phyloP scores from a whole-genome alignment of 2,113 vertebrate genomes.

The Cyphomyrus plagiostoma region DNA sequence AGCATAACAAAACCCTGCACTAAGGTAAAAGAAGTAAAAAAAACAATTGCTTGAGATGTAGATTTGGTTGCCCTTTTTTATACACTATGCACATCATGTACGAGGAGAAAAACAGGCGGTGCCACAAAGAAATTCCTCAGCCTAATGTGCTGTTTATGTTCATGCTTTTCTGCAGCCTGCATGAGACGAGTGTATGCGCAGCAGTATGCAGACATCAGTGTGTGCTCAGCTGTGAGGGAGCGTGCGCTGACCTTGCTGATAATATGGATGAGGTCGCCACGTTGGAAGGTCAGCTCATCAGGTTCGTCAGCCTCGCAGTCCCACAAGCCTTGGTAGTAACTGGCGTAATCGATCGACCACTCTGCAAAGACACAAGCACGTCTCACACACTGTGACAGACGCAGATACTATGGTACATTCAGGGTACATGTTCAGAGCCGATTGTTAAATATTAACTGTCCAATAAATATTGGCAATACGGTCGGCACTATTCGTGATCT shows the following conservation, averaged over 20 bases:
- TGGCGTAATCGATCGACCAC: conserved; percentile 57
- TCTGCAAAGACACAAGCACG: conserved; percentile 43
- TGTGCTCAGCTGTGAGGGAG: neutral
- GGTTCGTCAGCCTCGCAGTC: conserved; percentile 73
- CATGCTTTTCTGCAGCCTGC: neutral
- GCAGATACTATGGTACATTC: neutral
- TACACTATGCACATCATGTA: neutral
- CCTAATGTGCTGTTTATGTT: neutral
- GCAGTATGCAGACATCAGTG: neutral
- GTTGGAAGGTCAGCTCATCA: conserved; percentile 81
- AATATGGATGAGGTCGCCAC: conserved; percentile 85
- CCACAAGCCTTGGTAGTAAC: conserved; percentile 86
- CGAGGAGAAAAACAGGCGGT: neutral
- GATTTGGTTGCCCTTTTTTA: neutral
- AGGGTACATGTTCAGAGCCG: neutral
- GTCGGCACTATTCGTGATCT: neutral
- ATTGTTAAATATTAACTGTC: neutral
- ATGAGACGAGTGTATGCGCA: neutral
- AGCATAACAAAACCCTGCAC: neutral
- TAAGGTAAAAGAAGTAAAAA: neutral
- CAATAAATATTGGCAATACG: neutral
- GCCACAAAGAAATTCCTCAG: neutral
- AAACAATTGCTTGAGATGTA: neutral
- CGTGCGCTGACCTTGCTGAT: conserved; percentile 80
- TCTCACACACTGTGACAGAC: neutral